Evolutionary conservation across 2,113 vertebrate genomes (phyloP).

Genomic region (human): DNA sequence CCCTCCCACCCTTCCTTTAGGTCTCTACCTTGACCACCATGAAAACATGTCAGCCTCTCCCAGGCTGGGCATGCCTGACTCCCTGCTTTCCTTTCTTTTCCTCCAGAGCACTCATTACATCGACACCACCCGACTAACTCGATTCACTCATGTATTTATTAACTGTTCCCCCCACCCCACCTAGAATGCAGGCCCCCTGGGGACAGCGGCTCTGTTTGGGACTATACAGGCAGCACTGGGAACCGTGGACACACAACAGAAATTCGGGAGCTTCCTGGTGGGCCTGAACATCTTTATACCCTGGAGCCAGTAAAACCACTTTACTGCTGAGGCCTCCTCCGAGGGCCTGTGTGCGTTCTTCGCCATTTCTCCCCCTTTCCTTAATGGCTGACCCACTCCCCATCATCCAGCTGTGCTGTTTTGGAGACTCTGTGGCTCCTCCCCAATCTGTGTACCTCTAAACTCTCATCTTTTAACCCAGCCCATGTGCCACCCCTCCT

Average conservation of each 20-base stretch:
- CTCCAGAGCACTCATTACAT: not conserved
- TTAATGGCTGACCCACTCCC: not conserved
- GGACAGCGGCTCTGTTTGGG: not conserved
- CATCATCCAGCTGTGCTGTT: no score
- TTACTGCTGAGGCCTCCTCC: not conserved
- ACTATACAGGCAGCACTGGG: not conserved
- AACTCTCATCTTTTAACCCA: not conserved
- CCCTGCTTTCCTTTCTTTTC: no score
- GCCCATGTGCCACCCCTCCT: rapidly evolving
- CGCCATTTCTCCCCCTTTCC: not conserved
- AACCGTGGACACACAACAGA: rapidly evolving
- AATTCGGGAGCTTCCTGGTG: not conserved
- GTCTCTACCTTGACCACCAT: not conserved
- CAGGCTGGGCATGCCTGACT: rapidly evolving
- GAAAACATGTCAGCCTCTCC: not conserved
- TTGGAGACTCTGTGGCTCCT: not conserved
- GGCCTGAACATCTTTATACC: rapidly evolving
- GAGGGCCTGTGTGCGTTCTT: not conserved
- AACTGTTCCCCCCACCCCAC: not conserved
- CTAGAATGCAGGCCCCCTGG: not conserved
- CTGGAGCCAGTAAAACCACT: not conserved
- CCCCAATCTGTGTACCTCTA: not conserved
- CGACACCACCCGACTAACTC: not conserved
- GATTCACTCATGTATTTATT: rapidly evolving
- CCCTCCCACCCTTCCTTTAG: not conserved